These are phyloP conservation scores for Crotalus helleri DNA, from an alignment of 2,113 vertebrate species.

Conservation along the genomic window DNA sequence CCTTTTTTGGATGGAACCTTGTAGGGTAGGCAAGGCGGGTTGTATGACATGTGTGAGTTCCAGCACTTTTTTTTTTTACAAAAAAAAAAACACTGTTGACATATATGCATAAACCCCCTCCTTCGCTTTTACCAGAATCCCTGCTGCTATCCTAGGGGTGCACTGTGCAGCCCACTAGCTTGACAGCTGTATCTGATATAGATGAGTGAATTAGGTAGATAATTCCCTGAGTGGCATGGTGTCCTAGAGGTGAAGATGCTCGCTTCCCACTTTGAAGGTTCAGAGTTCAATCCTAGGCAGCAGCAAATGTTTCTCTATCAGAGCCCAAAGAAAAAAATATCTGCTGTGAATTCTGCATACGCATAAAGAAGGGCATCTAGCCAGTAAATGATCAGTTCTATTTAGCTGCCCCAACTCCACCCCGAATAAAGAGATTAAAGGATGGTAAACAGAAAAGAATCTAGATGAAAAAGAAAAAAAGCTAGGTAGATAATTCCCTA, in stretches of 20 bases:
- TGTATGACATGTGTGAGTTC: no score
- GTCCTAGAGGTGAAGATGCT: background rate
- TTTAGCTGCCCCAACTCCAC: background rate
- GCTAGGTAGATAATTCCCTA: background rate
- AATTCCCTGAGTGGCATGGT: background rate
- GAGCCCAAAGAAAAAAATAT: background rate
- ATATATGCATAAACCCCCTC: no score
- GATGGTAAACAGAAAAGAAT: background rate
- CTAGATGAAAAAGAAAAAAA: background rate
- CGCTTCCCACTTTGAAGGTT: background rate
- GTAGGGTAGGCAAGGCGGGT: no score
- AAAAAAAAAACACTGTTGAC: no score
- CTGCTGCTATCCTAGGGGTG: no score
- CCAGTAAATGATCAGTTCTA: background rate
- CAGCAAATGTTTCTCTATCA: background rate
- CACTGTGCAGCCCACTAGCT: no score
- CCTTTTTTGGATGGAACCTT: no score
- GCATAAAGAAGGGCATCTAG: background rate
- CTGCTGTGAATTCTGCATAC: background rate
- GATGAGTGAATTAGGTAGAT: background rate
- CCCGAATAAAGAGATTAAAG: background rate
- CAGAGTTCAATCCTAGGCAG: background rate
- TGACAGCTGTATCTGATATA: no score
- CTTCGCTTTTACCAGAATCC: no score
- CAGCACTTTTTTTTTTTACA: no score